Evolutionary conservation across 1,140 invertebrate species (phyloP).

Genomic region (Pseudomyrmex gracilis): DNA sequence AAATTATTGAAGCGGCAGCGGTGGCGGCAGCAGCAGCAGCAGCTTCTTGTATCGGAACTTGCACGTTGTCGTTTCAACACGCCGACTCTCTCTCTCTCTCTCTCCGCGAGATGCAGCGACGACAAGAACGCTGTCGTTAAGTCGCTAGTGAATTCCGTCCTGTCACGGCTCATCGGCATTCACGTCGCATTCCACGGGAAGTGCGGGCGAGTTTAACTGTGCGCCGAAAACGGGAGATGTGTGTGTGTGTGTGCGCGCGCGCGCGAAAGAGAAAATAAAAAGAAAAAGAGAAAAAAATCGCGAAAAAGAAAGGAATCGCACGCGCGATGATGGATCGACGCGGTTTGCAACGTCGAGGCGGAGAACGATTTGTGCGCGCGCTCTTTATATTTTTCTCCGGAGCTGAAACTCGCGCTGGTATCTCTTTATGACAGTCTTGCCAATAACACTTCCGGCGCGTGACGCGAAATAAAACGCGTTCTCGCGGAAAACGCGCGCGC

Average conservation of each 20-base stretch:
- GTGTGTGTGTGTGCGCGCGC: too few species aligned
- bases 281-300: not conserved
- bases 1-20: conserved; percentile 25
- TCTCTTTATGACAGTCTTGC: conserved; percentile 42
- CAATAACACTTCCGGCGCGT: conserved; percentile 15
- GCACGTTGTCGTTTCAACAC: conserved; percentile 20
- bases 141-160: conserved; percentile 32
- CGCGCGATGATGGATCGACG: conserved; percentile 52
- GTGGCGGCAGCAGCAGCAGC: not conserved
- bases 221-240: not conserved
- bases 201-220: conserved; percentile 47
- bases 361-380: conserved; percentile 48
- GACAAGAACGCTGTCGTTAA: conserved; percentile 55
- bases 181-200: conserved; percentile 42
- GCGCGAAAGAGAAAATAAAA: not conserved
- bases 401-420: conserved; percentile 21
- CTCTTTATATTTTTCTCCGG: conserved; percentile 53
- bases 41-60: conserved; percentile 17
- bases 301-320: conserved; percentile 14
- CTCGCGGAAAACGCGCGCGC: not conserved
- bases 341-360: conserved; percentile 4
- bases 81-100: conserved; percentile 4
- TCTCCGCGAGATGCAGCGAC: conserved; percentile 18
- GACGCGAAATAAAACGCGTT: conserved; percentile 50
- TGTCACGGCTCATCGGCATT: conserved; percentile 65